phyloP scores from a whole-genome alignment of 2,888 invertebrate genomes.

The Stenoptilia bipunctidactyla region DNA sequence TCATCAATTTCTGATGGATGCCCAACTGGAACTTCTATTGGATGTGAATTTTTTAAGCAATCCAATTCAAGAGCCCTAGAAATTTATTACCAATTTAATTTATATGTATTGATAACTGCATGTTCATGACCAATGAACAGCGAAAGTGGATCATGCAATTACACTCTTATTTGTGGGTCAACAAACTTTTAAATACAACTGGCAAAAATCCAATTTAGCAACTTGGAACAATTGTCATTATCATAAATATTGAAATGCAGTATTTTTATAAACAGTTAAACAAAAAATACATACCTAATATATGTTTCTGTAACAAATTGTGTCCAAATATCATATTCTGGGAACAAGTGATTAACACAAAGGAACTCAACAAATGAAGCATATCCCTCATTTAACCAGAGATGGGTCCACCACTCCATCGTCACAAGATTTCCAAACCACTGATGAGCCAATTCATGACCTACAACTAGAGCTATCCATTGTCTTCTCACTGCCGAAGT shows the following conservation, averaged over 20 bases:
- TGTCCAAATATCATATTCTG: slow-evolving; percentile 97
- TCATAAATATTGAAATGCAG: not conserved
- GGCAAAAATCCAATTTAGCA: not conserved
- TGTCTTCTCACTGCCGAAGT: slow-evolving; percentile 88
- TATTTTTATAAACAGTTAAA: too few relatives aligned
- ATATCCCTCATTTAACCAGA: slow-evolving; percentile 97
- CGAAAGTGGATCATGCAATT: too few relatives aligned
- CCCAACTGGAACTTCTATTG: slow-evolving; percentile 95
- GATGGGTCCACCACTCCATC: slow-evolving; percentile 98
- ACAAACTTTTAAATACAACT: slow-evolving; percentile 2
- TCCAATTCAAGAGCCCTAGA: slow-evolving; percentile 86
- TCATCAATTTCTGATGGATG: slow-evolving; percentile 97
- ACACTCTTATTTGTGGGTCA: not conserved
- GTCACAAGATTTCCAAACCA: slow-evolving; percentile 99
- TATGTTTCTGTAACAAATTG: slow-evolving; percentile 94
- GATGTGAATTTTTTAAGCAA: slow-evolving; percentile 91
- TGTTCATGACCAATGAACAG: not conserved
- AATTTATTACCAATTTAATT: slow-evolving; percentile 15
- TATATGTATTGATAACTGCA: not conserved
- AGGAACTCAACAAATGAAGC: slow-evolving; percentile 96
- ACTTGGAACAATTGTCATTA: not conserved
- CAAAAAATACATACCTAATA: slow-evolving; percentile 70
- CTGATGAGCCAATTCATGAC: slow-evolving; percentile 96
- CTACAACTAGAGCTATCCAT: slow-evolving; percentile 88
- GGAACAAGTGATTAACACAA: slow-evolving; percentile 92